Base-by-base conservation (phyloP, 2,113 vertebrate genomes). In the Poeciliopsis turrubarensis region DNA sequence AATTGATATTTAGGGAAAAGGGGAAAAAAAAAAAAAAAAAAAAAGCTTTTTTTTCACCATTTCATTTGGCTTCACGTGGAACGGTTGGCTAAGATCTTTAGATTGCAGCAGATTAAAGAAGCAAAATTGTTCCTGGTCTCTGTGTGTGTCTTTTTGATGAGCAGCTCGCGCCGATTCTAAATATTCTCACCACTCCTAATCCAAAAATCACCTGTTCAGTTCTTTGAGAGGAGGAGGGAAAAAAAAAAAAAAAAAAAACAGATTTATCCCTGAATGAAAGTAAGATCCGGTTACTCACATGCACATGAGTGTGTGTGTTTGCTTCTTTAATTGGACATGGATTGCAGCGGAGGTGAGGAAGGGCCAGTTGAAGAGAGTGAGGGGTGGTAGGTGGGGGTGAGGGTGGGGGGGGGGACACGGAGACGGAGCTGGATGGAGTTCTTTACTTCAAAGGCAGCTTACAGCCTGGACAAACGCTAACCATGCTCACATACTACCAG, bases 371-470 rank as follows among this genome's bases (percentile, higher is more conserved):
- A 82, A 77, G 68, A 75, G 75, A 26, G 70, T 57, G 51, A 57
- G 25, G 3, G 25, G 51, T 1, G 17, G 12, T 3, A 15, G 41
- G 14, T 17, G 17, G 57, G 69, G 27, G 14, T 29, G 29, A 29
- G 29, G 29, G 29, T 29, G 5, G 22, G 1, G 60, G 22, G 1
- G 60, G 69, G 27, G 64, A 6, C n/a, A 67, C 34, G 68, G 80
- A 78, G 73, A 72, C 74, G 76, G 73, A 78, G 81, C 68, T 68
- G 65, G 82, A 77, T 76, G 88, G 85, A 80, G 81, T 81, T 89
- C 85, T 86, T 85, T 69, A 90, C 89, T 92, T 92, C 87, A 93
- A 91, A 91, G 91, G 68, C 2, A 41, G 62, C 81, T 92, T 75
- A 66, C 37, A 79, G 82, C 41, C 65, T 72, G 87, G 85, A 89